Evolutionary conservation across 53 echinoderm and acorn worm genomes (phyloP).

Genomic region (Echinarachnius parma): DNA sequence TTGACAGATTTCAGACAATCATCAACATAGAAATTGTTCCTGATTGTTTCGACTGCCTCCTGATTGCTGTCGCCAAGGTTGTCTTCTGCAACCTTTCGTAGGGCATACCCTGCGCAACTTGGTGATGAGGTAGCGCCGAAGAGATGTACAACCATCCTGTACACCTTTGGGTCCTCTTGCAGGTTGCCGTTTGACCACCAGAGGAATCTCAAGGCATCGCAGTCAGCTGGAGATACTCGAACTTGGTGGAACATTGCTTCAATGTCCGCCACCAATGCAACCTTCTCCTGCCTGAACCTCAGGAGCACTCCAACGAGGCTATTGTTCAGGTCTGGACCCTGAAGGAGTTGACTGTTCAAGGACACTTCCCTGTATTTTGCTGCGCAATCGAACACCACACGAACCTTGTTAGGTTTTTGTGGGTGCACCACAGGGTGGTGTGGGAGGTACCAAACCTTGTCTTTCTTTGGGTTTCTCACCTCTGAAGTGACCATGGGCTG

Average conservation of each 20-base stretch:
- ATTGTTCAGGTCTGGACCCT: conserved; percentile 68
- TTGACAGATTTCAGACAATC: conserved; percentile 60
- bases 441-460: conserved; percentile 72
- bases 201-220: conserved; percentile 55
- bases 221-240: conserved; percentile 27
- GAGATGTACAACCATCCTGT: conserved; percentile 49
- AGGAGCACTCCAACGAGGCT: conserved; percentile 52
- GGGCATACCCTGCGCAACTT: conserved; percentile 47
- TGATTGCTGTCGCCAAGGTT: conserved; percentile 1
- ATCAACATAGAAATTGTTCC: conserved; percentile 56
- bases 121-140: conserved; percentile 62
- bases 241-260: conserved; percentile 83
- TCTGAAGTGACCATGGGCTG: no score
- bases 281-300: conserved; percentile 49
- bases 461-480: no score
- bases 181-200: conserved; percentile 60
- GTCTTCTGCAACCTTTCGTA: conserved; percentile 50
- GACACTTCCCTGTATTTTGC: conserved; percentile 33
- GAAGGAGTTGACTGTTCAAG: conserved; percentile 48
- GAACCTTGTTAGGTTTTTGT: conserved; percentile 47
- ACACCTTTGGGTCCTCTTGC: background rate
- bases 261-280: conserved; percentile 61
- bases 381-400: conserved; percentile 55
- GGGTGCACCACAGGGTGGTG: conserved; percentile 62
- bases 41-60: conserved; percentile 20